phyloP scores from a whole-genome alignment of 2,888 invertebrate genomes.

The Mythimna loreyi region DNA sequence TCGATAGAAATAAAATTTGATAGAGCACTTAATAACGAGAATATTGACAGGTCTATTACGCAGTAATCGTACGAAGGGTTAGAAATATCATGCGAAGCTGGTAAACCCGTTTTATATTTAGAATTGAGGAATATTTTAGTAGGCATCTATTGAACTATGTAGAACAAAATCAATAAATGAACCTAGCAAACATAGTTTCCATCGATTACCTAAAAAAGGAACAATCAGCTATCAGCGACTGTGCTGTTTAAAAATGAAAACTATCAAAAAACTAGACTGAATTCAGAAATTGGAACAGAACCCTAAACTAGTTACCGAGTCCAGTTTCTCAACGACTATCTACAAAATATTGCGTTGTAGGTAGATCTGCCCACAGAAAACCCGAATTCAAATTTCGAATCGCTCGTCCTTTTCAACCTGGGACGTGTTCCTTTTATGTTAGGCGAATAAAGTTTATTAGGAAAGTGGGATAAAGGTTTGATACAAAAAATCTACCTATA shows the following conservation, averaged over 20 bases:
- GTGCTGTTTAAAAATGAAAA: not conserved
- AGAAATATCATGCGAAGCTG: constrained; percentile 22
- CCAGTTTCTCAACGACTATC: constrained; percentile 4
- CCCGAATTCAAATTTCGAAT: constrained; percentile 58
- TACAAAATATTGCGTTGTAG: constrained; percentile 30
- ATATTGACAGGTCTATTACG: constrained; percentile 46
- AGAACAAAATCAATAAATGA: constrained; percentile 2
- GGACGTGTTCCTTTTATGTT: constrained; percentile 68
- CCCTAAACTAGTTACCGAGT: not conserved
- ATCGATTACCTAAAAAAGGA: no score
- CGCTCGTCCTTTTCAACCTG: constrained; percentile 44
- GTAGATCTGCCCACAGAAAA: constrained; percentile 43
- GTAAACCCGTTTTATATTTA: constrained; percentile 26
- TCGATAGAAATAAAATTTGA: constrained; percentile 47
- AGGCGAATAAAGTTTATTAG: constrained; percentile 89
- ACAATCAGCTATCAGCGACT: not conserved
- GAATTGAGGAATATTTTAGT: constrained; percentile 8
- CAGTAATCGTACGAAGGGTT: constrained; percentile 33
- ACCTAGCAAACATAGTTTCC: not conserved
- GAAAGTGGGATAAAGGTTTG: constrained; percentile 86
- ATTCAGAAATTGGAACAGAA: not conserved
- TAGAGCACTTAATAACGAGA: constrained; percentile 41
- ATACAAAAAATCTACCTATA: constrained; percentile 83
- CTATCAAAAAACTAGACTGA: not conserved
- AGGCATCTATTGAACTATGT: not conserved